Evolutionary conservation across 2,888 invertebrate genomes (phyloP), one percentile per base, ranked within the genome.

Genomic region (Aspidapion aeneum): DNA sequence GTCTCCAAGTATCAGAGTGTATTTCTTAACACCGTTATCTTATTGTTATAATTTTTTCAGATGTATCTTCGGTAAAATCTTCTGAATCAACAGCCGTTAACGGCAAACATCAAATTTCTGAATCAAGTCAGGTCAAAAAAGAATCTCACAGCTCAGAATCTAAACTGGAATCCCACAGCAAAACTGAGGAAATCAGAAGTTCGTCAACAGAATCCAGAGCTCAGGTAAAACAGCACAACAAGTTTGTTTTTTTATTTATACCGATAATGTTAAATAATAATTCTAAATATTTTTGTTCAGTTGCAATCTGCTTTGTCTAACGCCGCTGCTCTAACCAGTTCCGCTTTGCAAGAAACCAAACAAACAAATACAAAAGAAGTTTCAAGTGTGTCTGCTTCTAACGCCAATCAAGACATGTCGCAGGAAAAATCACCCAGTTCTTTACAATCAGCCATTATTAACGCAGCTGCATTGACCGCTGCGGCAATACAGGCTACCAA

Each of bases 11-110:
- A n/a, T n/a, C n/a, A n/a, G n/a, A n/a, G n/a, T n/a, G n/a, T n/a
- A n/a, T 56, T n/a, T n/a, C 56, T 5, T 56, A 56, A 21, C 21
- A 18, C 3, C 56, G 18, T 20, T 12, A 56, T 5, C 18, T 56
- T 9, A 9, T 54, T 12, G 12, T 9, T 56, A 2, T 2, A 22
- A 21, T 50, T 61, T 51, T 70, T 70, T 60, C 66, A 72, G 73
- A 73, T 61, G 66, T 67, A 51, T 67, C 71, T 48, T 70, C 71
- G 21, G 61, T 72, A 52, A 71, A 66, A 52, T 64, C 69, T 2
- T 69, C 62, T 19, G 70, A 70, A 65, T 50, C 61, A 19, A 63
- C 64, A 21, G 57, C 64, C 18, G 21, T 69, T 7, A 70, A 70
- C 60, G 67, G 69, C 21, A 67, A 67, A 56, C 68, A 63, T 35